These are phyloP conservation scores for Drosophila nigromelanica DNA, from an alignment of 1,140 invertebrate species.

Conservation along the genomic window DNA sequence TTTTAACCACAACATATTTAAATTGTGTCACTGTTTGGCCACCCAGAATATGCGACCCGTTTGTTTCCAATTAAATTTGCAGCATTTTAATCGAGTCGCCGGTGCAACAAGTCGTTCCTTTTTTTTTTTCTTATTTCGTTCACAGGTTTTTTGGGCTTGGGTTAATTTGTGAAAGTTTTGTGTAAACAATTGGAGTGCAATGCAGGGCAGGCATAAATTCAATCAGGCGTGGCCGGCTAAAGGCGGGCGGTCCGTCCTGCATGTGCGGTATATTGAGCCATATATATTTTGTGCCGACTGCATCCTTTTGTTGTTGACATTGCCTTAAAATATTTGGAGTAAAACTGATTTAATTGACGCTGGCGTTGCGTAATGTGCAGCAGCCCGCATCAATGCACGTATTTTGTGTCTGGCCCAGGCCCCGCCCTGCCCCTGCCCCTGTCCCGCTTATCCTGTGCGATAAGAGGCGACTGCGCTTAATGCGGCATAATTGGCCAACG, in stretches of 20 bases:
- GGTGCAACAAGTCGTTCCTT: constrained; percentile 39
- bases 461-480: constrained; percentile 68
- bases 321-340: constrained; percentile 79
- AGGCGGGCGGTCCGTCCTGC: constrained; percentile 29
- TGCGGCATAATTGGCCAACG: constrained; percentile 76
- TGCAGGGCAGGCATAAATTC: constrained; percentile 68
- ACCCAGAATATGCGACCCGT: constrained; percentile 74
- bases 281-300: background rate
- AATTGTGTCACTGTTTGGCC: constrained; percentile 49
- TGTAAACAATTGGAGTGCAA: constrained; percentile 71
- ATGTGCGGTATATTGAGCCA: constrained; percentile 57
- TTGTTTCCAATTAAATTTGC: constrained; percentile 76
- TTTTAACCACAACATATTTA: background rate
- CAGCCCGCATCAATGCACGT: constrained; percentile 20
- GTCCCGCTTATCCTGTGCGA: constrained; percentile 43
- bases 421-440: constrained; percentile 15
- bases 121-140: constrained; percentile 27
- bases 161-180: constrained; percentile 82
- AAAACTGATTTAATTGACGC: constrained; percentile 82
- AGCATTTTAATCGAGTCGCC: constrained; percentile 76
- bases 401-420: background rate
- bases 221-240: constrained; percentile 71
- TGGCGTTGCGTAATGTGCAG: constrained; percentile 74
- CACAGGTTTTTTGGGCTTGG: constrained; percentile 44
- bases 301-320: constrained; percentile 60